These are phyloP conservation scores for Mythimna albipuncta DNA, from an alignment of 2,888 invertebrate genomes.

Conservation along the genomic window DNA sequence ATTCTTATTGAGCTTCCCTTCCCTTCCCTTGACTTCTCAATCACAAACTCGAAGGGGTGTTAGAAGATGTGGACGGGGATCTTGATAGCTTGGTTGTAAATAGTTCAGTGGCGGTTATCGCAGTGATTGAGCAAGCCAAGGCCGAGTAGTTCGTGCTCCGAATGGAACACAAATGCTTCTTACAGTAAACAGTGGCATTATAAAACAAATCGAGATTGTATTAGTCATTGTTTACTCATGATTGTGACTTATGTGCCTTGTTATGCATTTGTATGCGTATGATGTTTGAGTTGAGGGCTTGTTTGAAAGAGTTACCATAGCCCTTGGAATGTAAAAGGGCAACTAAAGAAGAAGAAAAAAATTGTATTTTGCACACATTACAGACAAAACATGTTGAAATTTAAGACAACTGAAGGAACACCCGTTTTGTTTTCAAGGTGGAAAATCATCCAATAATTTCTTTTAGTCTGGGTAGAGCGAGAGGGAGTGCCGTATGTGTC, in stretches of 20 bases:
- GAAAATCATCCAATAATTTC: too few species aligned
- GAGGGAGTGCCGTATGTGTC: too few species aligned
- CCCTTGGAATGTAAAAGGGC: too few species aligned
- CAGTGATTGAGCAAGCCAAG: constrained; percentile 73
- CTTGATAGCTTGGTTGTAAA: constrained; percentile 54
- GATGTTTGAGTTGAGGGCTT: background rate
- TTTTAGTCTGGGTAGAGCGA: too few species aligned
- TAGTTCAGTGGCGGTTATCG: constrained; percentile 71
- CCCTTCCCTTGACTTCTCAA: constrained; percentile 32
- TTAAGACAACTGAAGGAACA: too few species aligned
- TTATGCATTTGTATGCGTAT: constrained; percentile 12
- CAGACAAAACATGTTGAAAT: too few species aligned
- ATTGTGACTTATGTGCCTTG: constrained; percentile 32
- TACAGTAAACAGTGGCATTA: constrained; percentile 65
- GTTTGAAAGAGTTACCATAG: too few species aligned
- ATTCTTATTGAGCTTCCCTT: constrained; percentile 55
- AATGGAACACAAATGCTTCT: constrained; percentile 71
- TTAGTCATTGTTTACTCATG: constrained; percentile 57
- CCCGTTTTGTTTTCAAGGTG: too few species aligned
- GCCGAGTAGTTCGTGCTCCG: constrained; percentile 74
- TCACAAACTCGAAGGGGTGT: constrained; percentile 23
- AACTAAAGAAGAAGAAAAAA: too few species aligned
- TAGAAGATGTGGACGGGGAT: constrained; percentile 21
- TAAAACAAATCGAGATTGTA: constrained; percentile 60
- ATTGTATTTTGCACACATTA: too few species aligned